phyloP scores from a whole-genome alignment of 1,140 invertebrate species.

The Leucophenga varia region DNA sequence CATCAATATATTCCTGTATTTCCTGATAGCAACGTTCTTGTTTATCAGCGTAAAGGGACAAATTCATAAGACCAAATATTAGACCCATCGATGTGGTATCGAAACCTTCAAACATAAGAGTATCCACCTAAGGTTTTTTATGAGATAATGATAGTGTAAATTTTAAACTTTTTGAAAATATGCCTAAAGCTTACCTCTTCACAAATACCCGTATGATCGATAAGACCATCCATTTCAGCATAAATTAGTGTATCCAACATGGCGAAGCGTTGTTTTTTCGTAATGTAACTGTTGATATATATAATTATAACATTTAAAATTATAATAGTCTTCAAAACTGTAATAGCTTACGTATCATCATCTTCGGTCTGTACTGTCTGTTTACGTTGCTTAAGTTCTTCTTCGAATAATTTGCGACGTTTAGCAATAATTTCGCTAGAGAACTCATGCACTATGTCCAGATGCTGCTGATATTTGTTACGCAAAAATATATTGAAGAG shows the following conservation, averaged over 20 bases:
- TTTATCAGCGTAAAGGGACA: slow-evolving; percentile 62
- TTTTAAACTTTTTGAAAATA: too few relatives aligned
- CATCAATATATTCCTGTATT: slow-evolving; percentile 6
- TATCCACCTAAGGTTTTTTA: too few relatives aligned
- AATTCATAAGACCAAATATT: slow-evolving; percentile 61
- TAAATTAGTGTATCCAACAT: slow-evolving; percentile 76
- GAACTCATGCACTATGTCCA: slow-evolving; percentile 11
- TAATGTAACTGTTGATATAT: too few relatives aligned
- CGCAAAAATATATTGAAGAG: slow-evolving; percentile 10
- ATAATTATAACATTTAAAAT: too few relatives aligned
- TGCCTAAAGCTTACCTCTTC: too few relatives aligned
- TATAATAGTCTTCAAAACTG: too few relatives aligned
- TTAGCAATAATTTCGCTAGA: slow-evolving; percentile 15
- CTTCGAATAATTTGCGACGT: slow-evolving; percentile 6
- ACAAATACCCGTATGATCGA: slow-evolving; percentile 66
- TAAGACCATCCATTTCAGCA: slow-evolving; percentile 57
- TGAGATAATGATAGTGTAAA: too few relatives aligned
- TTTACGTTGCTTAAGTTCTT: slow-evolving; percentile 1
- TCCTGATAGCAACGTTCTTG: slow-evolving; percentile 63
- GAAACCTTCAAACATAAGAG: slow-evolving; percentile 75
- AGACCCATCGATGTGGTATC: slow-evolving; percentile 68
- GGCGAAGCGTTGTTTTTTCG: slow-evolving; percentile 63
- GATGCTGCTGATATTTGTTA: slow-evolving; percentile 6
- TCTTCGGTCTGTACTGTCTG: too few relatives aligned
- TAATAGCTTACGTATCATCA: too few relatives aligned